These are phyloP conservation scores for Pitta sordida DNA, from an alignment of 2,113 vertebrate species.

Conservation along the genomic window DNA sequence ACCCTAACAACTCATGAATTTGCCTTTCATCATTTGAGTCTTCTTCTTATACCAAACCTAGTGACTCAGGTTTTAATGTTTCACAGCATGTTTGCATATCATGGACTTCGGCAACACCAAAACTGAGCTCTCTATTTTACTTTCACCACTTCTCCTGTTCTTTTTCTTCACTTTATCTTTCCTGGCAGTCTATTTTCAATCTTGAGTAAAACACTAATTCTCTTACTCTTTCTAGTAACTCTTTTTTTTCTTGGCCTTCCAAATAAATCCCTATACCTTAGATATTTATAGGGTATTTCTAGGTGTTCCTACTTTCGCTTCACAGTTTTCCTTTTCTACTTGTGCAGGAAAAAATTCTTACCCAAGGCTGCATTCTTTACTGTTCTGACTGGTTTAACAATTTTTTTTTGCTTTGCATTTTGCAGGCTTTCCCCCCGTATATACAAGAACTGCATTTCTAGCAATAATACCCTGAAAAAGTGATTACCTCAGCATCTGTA, in stretches of 20 bases:
- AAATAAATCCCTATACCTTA: not conserved
- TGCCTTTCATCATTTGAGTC: not conserved
- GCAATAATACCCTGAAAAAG: not conserved
- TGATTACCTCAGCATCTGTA: not conserved
- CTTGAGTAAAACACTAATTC: not conserved
- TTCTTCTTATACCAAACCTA: not conserved
- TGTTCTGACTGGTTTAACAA: not conserved
- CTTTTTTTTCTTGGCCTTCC: not conserved
- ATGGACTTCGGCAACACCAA: not conserved
- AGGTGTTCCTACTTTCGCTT: not conserved
- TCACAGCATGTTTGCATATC: not conserved
- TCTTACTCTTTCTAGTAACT: not conserved
- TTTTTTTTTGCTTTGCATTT: not conserved
- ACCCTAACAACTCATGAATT: not conserved
- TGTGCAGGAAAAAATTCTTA: not conserved
- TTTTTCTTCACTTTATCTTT: not conserved
- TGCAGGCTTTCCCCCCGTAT: not conserved
- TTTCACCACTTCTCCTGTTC: not conserved
- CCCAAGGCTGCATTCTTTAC: not conserved
- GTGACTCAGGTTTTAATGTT: not conserved
- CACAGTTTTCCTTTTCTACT: not conserved
- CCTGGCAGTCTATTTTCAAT: not conserved
- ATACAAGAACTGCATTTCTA: not conserved
- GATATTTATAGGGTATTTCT: not conserved
- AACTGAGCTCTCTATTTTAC: not conserved